These are phyloP conservation scores for Chymomyza fuscimana DNA, from an alignment of 2,888 invertebrate species.

Conservation along the genomic window DNA sequence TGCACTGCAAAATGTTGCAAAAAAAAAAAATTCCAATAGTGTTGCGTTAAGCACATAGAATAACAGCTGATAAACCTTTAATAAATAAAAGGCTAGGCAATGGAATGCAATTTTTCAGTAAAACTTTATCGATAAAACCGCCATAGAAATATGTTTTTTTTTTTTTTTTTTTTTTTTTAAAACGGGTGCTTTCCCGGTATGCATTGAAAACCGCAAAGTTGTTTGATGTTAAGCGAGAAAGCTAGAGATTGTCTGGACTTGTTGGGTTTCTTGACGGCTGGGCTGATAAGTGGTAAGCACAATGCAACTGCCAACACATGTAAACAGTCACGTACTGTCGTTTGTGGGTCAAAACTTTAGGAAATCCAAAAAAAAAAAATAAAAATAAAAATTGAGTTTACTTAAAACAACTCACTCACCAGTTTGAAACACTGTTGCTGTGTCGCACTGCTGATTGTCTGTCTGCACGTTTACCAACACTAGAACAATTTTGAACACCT, in stretches of 20 bases:
- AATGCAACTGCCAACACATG: constrained; percentile 35
- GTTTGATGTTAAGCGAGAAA: background rate
- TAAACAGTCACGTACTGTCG: constrained; percentile 53
- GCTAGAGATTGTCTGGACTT: background rate
- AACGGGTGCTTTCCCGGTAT: background rate
- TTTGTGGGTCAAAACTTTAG: constrained; percentile 1
- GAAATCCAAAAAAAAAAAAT: no score
- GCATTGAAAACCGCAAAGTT: background rate
- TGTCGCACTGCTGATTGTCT: constrained; percentile 33
- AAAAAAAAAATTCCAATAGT: no score
- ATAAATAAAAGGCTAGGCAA: background rate
- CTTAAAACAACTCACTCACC: background rate
- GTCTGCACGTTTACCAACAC: constrained; percentile 25
- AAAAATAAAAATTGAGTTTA: no score
- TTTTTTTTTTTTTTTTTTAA: background rate
- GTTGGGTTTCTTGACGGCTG: background rate
- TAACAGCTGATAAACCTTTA: background rate
- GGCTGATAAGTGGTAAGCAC: background rate
- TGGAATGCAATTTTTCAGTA: background rate
- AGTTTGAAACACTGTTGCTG: constrained; percentile 9
- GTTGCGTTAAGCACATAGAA: no score
- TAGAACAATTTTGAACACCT: constrained; percentile 26
- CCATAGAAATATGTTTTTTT: no score
- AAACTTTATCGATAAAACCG: background rate
- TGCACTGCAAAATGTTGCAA: no score